Conservation (phyloP, 2,113 vertebrate species). For the Microcebus murinus region DNA sequence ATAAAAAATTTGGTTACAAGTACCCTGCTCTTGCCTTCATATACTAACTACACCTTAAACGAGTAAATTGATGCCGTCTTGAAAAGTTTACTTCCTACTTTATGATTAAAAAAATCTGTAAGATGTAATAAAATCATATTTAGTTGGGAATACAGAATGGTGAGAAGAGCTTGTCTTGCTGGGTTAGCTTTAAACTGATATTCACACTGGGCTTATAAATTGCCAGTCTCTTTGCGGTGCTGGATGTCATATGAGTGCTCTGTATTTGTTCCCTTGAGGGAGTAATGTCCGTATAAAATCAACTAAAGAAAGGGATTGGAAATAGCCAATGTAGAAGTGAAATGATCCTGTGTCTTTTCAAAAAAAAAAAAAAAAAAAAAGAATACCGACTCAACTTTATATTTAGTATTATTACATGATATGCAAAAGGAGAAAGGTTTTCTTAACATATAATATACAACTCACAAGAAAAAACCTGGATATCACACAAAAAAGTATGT, state of each 20-base stretch:
- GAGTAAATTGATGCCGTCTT: not conserved
- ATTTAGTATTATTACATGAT: conserved; percentile 32
- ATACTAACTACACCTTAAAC: not conserved
- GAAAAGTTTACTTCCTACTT: not conserved
- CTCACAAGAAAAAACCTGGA: not conserved
- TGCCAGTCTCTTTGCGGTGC: not conserved
- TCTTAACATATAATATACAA: not conserved
- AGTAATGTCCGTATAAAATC: not conserved
- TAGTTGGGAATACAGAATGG: not conserved
- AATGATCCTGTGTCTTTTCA: not conserved
- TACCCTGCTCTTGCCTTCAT: not conserved
- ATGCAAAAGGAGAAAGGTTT: not conserved
- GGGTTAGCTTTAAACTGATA: not conserved
- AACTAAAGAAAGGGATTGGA: not conserved
- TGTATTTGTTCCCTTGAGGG: not conserved
- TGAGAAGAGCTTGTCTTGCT: not conserved
- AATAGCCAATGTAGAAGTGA: not conserved
- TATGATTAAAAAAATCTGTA: not conserved
- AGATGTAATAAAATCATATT: not conserved
- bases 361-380: not conserved
- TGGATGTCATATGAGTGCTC: not conserved
- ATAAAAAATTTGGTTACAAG: not conserved
- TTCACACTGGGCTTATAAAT: accelerated
- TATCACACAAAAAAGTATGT: not conserved
- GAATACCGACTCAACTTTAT: not conserved